A percentile compares a stretch with the other conserved stretches of the same genome.
Conservation (phyloP, 2,113 vertebrate genomes). For the Pyxicephalus adspersus region DNA sequence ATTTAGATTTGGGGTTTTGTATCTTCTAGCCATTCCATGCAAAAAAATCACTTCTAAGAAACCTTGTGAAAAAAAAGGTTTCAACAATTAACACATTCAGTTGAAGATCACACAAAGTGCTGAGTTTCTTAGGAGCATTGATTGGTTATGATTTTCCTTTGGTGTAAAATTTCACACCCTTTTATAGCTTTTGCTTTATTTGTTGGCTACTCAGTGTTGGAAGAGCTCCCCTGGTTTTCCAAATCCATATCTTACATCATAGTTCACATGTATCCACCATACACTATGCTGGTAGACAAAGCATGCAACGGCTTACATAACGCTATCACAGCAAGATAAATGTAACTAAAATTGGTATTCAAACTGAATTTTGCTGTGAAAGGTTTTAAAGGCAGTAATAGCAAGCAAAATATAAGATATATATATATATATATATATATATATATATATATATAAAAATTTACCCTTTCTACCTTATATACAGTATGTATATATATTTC, state of each 20-base stretch:
- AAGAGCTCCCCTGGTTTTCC: not conserved
- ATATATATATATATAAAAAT: too few relatives aligned
- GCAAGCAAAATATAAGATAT: too few relatives aligned
- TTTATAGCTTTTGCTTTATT: slow-evolving; percentile 31
- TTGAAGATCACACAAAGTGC: slow-evolving; percentile 19
- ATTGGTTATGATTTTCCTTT: slow-evolving; percentile 12
- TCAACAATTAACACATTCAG: slow-evolving; percentile 17
- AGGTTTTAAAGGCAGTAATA: too few relatives aligned
- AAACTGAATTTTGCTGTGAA: too few relatives aligned
- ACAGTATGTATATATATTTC: too few relatives aligned
- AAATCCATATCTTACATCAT: not conserved
- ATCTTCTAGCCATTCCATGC: not conserved
- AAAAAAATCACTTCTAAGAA: slow-evolving; percentile 25
- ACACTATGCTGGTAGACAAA: not conserved
- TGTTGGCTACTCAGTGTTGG: not conserved
- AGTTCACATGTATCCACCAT: slow-evolving; percentile 1
- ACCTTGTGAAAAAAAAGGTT: slow-evolving; percentile 5
- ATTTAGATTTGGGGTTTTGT: too few relatives aligned
- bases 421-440: too few relatives aligned
- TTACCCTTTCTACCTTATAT: too few relatives aligned
- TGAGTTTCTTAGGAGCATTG: slow-evolving; percentile 12
- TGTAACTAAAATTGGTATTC: too few relatives aligned
- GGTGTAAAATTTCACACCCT: slow-evolving; percentile 27
- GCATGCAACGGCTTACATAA: too few relatives aligned
- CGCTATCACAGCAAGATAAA: too few relatives aligned